These are phyloP conservation scores for Pygmarrhopalites habei DNA, from an alignment of 1,140 invertebrate species.

Conservation along the genomic window DNA sequence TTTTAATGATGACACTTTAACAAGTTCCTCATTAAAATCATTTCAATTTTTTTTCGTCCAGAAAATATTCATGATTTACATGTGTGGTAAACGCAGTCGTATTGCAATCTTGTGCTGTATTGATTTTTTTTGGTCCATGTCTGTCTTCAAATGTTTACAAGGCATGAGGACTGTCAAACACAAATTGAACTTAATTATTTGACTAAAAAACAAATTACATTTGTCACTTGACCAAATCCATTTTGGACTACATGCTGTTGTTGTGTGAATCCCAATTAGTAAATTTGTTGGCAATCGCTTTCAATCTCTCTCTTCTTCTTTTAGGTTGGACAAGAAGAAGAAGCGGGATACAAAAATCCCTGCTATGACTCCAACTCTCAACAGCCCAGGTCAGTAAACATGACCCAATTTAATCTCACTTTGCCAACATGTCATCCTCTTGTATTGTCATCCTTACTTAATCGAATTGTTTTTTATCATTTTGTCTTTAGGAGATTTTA, in stretches of 20 bases:
- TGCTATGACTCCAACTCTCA: conserved; percentile 33
- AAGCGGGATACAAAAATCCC: conserved; percentile 23
- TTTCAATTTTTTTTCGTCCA: not conserved
- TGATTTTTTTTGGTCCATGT: conserved; percentile 3
- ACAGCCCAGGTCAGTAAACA: no score
- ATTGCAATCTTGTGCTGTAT: not conserved
- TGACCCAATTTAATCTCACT: no score
- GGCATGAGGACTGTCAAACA: not conserved
- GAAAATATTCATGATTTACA: not conserved
- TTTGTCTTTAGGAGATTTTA: conserved; percentile 38
- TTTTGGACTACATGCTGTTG: no score
- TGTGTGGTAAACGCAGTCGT: conserved; percentile 1
- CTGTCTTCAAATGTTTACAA: not conserved
- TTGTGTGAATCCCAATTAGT: no score
- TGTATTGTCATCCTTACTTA: no score
- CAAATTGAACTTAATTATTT: not conserved
- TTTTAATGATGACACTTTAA: not conserved
- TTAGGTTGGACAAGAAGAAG: not conserved
- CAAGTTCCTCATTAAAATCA: not conserved
- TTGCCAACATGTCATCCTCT: no score
- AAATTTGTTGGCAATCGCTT: not conserved
- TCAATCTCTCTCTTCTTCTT: not conserved
- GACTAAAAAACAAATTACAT: not conserved
- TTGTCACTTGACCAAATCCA: no score
- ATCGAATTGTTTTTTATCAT: no score